phyloP scores from a whole-genome alignment of 2,888 invertebrate genomes.

The Yponomeuta malinellus region DNA sequence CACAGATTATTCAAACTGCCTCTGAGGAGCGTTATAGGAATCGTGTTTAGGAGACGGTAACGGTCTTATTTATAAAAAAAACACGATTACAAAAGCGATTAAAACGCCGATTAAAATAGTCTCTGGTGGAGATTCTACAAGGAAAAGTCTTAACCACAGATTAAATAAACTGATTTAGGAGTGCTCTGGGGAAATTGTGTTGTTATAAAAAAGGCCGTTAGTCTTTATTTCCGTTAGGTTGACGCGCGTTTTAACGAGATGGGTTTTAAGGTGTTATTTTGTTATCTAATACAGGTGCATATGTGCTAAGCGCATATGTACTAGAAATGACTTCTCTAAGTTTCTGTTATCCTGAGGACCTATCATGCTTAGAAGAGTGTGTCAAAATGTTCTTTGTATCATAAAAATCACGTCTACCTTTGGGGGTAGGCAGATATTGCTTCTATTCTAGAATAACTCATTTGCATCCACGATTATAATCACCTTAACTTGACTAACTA shows the following conservation, averaged over 20 bases:
- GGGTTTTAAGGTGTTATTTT: not conserved
- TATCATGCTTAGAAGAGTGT: not conserved
- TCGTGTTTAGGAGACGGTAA: too few species aligned
- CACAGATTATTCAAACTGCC: too few species aligned
- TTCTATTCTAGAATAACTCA: not conserved
- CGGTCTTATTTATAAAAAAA: too few species aligned
- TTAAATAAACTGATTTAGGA: too few species aligned
- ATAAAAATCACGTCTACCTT: not conserved
- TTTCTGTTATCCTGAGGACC: not conserved
- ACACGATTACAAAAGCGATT: too few species aligned
- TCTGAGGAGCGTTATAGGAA: too few species aligned
- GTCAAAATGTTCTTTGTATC: not conserved
- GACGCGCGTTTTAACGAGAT: not conserved
- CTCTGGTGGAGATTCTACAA: too few species aligned
- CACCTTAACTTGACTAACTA: not conserved
- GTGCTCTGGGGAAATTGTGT: too few species aligned
- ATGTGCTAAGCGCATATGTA: not conserved
- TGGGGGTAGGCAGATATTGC: not conserved
- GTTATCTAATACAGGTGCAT: too few species aligned
- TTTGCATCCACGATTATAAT: not conserved
- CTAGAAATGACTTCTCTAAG: not conserved
- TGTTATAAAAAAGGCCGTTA: not conserved
- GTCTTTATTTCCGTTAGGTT: slow-evolving; percentile 1
- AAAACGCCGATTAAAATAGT: too few species aligned
- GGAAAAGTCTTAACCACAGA: too few species aligned